Evolutionary conservation across 2,113 vertebrate genomes (phyloP).

Genomic region (Bos indicus): DNA sequence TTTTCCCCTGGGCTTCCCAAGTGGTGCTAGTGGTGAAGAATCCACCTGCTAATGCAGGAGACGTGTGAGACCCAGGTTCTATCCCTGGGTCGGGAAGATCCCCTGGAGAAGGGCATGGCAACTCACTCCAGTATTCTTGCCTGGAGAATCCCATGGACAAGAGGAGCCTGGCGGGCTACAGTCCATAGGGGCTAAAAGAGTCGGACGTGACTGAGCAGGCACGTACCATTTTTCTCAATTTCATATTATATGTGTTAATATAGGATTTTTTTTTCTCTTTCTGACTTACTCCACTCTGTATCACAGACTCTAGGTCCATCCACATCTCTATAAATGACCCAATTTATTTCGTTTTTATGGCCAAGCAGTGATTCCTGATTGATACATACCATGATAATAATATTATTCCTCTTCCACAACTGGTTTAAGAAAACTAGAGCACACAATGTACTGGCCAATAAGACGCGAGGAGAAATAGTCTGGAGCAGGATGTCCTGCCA

Average conservation of each 20-base stretch:
- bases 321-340: neutral
- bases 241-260: neutral
- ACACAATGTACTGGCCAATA: no score
- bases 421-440: neutral
- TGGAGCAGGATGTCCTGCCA: neutral
- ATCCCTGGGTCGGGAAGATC: neutral
- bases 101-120: neutral
- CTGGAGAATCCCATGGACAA: neutral
- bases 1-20: neutral
- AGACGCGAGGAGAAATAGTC: neutral
- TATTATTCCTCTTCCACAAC: neutral
- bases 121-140: neutral
- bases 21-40: neutral
- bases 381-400: neutral
- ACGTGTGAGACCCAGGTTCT: neutral
- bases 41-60: neutral
- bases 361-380: neutral
- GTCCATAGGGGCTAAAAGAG: neutral
- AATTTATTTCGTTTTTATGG: neutral
- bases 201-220: neutral
- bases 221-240: neutral
- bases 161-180: neutral
- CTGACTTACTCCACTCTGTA: neutral
- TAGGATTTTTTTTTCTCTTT: neutral
- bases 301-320: neutral